Base-by-base conservation (phyloP, 2,797 vertebrate species). In the Hylomyscus alleni region DNA sequence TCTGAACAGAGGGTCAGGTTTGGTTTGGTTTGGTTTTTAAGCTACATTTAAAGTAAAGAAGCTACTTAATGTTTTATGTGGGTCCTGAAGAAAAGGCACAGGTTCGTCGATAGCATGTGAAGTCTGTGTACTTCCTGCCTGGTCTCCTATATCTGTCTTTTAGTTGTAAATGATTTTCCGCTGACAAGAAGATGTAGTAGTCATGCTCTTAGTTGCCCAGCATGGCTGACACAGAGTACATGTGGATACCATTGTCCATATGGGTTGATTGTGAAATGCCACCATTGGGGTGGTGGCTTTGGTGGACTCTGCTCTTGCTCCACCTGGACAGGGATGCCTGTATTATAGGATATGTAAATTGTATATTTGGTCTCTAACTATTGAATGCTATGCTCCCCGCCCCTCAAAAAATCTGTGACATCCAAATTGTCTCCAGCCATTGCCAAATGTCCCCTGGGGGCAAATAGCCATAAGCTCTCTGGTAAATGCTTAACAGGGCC, bases 41-140 rank as follows among this genome's bases (percentile, higher is more conserved):
- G 47, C 80, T 81, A 50, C 31, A 60, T n/a, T 84, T 88, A 89
- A 93, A 94, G 65, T 80, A 89, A 54, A 81, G 87, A 89, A 95
- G 75, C 84, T 3, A 44, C 75, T 85, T 47, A 60, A 34, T 93
- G 84, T 58, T 56, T 95, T 90, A 56, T 20, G 13, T 56, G 24
- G 96, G 54, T 92, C 37, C 31, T 75, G 76, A 95, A 72, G 92
- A 95, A 97, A 90, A 97, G 96, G 73, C 95, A 62, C 20, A 78
- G 52, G 81, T 94, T 94, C 69, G 52, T 86, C 72, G 91, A 80
- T 50, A 97, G 58, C 15, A 20, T 31, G 58, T 90, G 34, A 78
- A 85, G 80, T n/a, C 6, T 40, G 82, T 76, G 37, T 60, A 31
- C 81, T 93, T 95, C 80, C 80, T 47, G 58, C 76, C 12, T 19